Evolutionary conservation across 2,113 vertebrate species (phyloP), one percentile per base, ranked within the genome.

Genomic region (Pundamilia nyererei): DNA sequence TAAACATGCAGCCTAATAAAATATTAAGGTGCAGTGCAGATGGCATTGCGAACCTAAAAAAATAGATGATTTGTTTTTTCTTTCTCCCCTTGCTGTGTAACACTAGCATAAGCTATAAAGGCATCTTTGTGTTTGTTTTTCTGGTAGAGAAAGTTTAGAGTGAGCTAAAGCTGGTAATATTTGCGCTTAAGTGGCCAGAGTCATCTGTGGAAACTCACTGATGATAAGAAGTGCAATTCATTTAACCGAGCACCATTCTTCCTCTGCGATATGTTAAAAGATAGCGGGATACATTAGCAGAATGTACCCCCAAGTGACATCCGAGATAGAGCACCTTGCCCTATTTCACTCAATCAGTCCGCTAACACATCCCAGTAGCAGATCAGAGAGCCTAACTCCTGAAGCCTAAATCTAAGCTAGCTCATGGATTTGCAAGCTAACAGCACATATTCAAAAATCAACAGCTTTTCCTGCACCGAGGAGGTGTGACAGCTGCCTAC

Each of bases 1-100:
- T 95, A 95, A 95, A 95, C 83, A 95, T 93, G 92, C 91, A 94
- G 85, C 75, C 85, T 90, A 84, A 96, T 96, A 93, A 95, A 97
- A 96, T 96, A 96, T 96, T 95, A 94, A 95, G 90, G 86, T 68
- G 79, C 62, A 77, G 91, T 89, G 91, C 93, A 93, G 92, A 94
- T 91, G 93, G 89, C 82, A 87, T 83, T 54, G 72, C 26, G 85
- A 93, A 94, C 82, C 62, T 56, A 87, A 88, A 91, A 89, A 88
- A 87, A 86, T 68, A 75, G 40, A 89, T 84, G 81, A 5, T 82
- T 84, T 89, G 26, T 82, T 80, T 75, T 40, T 84, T 70, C 77
- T 82, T 82, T 80, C 62, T 8, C 70, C 17, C 31, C n/a, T 58
- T 31, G 5, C 26, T 70, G 47, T 88, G 84, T 77, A 75, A 87